Evolutionary conservation across 2,113 vertebrate species (phyloP).

Genomic region (Daubentonia madagascariensis): DNA sequence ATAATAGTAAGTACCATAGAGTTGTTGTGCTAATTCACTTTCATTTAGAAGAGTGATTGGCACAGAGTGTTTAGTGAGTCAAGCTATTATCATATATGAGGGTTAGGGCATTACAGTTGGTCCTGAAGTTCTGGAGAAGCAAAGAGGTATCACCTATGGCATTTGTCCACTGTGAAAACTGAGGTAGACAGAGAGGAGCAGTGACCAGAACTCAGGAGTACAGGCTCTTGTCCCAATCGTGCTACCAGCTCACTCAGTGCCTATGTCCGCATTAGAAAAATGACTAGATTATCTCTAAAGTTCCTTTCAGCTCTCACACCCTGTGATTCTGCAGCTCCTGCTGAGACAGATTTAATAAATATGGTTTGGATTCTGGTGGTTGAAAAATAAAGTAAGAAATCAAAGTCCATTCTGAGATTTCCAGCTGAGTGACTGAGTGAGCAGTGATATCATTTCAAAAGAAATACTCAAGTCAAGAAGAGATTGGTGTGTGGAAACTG

Average conservation of each 20-base stretch:
- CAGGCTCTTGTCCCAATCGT: neutral
- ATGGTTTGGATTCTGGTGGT: neutral
- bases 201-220: neutral
- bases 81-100: neutral
- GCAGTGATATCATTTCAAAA: neutral
- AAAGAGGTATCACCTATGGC: neutral
- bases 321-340: neutral
- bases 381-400: neutral
- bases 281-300: neutral
- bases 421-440: neutral
- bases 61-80: neutral
- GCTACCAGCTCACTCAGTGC: neutral
- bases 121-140: neutral
- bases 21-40: neutral
- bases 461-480: neutral
- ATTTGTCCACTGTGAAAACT: neutral
- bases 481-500: neutral
- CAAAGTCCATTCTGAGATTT: neutral
- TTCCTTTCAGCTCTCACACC: neutral
- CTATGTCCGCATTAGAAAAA: neutral
- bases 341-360: neutral
- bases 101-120: neutral
- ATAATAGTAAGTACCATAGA: neutral
- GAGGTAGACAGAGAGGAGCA: neutral
- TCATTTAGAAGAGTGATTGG: neutral